phyloP scores from a whole-genome alignment of 2,888 invertebrate species.

The Pyrocoelia pectoralis region DNA sequence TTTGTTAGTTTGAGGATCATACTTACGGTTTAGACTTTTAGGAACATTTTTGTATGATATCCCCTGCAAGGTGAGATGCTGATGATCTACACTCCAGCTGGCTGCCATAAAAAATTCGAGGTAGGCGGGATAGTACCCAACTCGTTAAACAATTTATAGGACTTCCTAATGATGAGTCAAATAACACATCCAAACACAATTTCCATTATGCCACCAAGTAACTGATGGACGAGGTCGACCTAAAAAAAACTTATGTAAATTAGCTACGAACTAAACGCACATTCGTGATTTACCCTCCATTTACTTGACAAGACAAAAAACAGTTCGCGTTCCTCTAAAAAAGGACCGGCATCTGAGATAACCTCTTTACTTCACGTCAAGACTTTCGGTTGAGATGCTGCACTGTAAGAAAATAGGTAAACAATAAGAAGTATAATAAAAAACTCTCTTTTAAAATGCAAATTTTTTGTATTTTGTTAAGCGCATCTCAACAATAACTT shows the following conservation, averaged over 20 bases:
- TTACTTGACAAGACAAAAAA: conserved; percentile 85
- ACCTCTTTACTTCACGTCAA: conserved; percentile 85
- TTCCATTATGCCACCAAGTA: conserved; percentile 83
- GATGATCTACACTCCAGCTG: conserved; percentile 81
- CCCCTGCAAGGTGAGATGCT: conserved; percentile 74
- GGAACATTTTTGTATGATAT: conserved; percentile 76
- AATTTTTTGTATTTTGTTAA: not conserved
- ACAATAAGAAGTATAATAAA: conserved; percentile 29
- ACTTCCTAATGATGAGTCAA: conserved; percentile 71
- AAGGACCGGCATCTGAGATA: conserved; percentile 80
- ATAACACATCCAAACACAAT: conserved; percentile 77
- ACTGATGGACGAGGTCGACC: conserved; percentile 84
- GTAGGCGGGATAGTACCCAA: conserved; percentile 76
- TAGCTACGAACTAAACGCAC: not conserved
- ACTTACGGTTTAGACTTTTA: conserved; percentile 73
- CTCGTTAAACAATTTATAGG: conserved; percentile 75
- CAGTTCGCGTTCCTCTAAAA: conserved; percentile 85
- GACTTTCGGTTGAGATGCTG: conserved; percentile 80
- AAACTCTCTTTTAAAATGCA: conserved; percentile 5
- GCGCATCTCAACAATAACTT: not conserved
- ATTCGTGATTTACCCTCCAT: conserved; percentile 74
- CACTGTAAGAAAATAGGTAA: conserved; percentile 65
- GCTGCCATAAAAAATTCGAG: conserved; percentile 75
- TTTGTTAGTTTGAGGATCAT: not conserved
- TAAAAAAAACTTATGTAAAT: conserved; percentile 55